Percentiles rank a stretch among this genome's conserved stretches.
phyloP scores from a whole-genome alignment of 2,113 vertebrate genomes.

The Saimiri boliviensis region DNA sequence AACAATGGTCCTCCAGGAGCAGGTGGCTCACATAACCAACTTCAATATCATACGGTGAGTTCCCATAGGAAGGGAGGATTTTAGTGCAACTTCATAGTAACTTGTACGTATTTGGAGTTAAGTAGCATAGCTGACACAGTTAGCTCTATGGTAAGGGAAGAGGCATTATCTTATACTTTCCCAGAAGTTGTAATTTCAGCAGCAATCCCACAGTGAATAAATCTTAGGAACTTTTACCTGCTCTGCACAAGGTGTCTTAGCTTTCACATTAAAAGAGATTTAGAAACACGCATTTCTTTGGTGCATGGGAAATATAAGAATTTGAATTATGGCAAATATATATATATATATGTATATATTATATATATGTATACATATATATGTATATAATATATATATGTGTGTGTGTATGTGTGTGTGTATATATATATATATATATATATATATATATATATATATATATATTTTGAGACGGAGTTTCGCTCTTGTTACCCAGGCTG shows the following conservation, averaged over 20 bases:
- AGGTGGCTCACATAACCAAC: constrained; percentile 83
- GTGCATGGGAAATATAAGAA: neutral
- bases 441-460: too few species aligned
- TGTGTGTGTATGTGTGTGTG: too few species aligned
- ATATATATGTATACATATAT: too few species aligned
- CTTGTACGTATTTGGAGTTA: neutral
- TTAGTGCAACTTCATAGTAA: neutral
- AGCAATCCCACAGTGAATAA: neutral
- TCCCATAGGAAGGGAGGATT: neutral
- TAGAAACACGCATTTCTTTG: constrained; percentile 22
- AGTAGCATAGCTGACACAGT: neutral
- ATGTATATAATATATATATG: too few species aligned
- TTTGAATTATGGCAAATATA: neutral
- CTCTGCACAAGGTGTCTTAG: neutral
- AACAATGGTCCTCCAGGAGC: constrained; percentile 84
- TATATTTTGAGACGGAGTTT: too few species aligned
- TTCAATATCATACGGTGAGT: constrained; percentile 89
- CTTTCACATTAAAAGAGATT: constrained; percentile 26
- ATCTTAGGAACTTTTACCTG: neutral
- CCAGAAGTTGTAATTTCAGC: neutral
- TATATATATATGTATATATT: too few species aligned
- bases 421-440: too few species aligned
- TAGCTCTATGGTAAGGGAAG: neutral
- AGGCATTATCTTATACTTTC: neutral
- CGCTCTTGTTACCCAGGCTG: too few species aligned